Evolutionary conservation across 2,888 invertebrate genomes (phyloP), one percentile per base, ranked within the genome.

Genomic region (Trachelus tabidus): DNA sequence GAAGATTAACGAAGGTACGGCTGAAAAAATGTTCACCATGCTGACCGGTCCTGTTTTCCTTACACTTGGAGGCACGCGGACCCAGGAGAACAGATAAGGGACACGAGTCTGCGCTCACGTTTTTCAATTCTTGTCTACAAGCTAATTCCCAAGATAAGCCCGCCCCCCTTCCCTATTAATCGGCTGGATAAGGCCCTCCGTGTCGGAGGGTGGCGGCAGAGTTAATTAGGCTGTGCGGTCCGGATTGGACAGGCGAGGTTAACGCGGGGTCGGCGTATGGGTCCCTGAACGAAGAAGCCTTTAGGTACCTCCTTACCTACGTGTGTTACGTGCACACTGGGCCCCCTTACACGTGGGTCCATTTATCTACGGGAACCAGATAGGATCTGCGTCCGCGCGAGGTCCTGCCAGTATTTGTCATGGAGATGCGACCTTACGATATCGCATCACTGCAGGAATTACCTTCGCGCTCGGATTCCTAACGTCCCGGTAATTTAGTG

Each of bases 381-480:
- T 90, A 89, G 86, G 85, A 90, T 90, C 90, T 87, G 87, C 86
- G 87, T 89, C 89, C 88, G 89, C 87, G 88, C 90, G 89, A 88
- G 90, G 89, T 89, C 88, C 89, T 90, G 90, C 89, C 89, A 89
- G 90, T 90, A 90, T 90, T 90, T 90, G 90, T 89, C 89, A 89
- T 88, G 89, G 87, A 90, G 90, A 90, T 89, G 89, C 87, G 88
- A 87, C 87, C 87, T 85, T 82, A 82, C 87, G 89, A 89, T 89
- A 88, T 83, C 84, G 83, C 83, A 81, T 83, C 81, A 75, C 86
- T 84, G 85, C 83, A 85, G 85, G 86, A 83, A 86, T 85, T 85
- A 82, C 83, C 82, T 83, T 81, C 81, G 79, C 82, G 86, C 80
- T 83, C 85, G 85, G 87, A 88, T 88, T 88, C 88, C 87, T 88